Evolutionary conservation across 1,140 invertebrate genomes (phyloP).

Genomic region (Pemphigus obesinymphae): DNA sequence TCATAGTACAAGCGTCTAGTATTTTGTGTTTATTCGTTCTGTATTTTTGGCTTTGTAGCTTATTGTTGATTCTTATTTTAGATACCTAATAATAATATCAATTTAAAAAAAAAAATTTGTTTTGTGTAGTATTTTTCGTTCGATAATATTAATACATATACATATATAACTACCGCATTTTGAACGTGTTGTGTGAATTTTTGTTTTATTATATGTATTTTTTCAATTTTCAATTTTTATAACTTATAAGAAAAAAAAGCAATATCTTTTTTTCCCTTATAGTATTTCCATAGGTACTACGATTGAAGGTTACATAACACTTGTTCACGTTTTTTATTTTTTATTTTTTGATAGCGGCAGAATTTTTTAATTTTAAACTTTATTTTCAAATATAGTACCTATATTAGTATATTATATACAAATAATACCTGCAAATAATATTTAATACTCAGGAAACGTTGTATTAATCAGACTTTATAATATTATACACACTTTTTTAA

Average conservation of each 20-base stretch:
- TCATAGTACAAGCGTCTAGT: constrained; percentile 28
- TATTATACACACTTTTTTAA: no score
- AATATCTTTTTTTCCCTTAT: neutral
- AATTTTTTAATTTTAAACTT: neutral
- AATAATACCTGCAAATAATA: neutral
- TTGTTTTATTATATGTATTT: neutral
- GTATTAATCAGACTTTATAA: no score
- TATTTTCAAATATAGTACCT: neutral
- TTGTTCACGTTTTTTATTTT: neutral
- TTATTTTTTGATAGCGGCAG: neutral
- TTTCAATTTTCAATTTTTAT: neutral
- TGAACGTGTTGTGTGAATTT: constrained; percentile 37
- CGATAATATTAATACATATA: neutral
- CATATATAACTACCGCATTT: constrained; percentile 13
- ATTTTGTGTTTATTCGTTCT: constrained; percentile 26
- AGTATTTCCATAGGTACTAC: neutral
- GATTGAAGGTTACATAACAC: neutral
- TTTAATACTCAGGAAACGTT: neutral
- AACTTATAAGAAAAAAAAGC: neutral
- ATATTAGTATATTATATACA: neutral
- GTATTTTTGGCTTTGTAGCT: constrained; percentile 32
- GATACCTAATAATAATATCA: neutral
- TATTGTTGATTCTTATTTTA: neutral
- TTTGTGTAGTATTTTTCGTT: constrained; percentile 24
- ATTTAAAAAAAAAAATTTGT: constrained; percentile 13